Conservation (phyloP, 2,113 vertebrate species). For the Prinia subflava region DNA sequence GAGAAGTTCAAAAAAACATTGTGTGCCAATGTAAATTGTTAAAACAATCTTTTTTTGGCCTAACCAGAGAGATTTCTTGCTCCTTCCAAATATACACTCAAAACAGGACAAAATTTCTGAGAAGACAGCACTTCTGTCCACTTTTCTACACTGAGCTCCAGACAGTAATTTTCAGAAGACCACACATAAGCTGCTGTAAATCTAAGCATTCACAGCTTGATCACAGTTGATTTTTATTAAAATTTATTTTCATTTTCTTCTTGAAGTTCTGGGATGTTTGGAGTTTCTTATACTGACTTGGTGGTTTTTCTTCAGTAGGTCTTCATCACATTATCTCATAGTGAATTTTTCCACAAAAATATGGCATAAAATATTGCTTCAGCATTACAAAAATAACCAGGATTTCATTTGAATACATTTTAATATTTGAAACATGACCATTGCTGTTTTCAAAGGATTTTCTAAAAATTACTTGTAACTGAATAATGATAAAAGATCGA, state of each 20-base stretch:
- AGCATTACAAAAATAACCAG: background rate
- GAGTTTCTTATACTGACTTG: background rate
- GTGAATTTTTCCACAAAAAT: background rate
- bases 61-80: background rate
- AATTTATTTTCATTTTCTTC: background rate
- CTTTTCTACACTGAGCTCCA: background rate
- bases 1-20: background rate
- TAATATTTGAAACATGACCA: background rate
- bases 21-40: rapidly evolving
- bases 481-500: background rate
- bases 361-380: background rate
- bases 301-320: background rate
- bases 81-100: background rate
- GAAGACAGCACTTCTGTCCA: background rate
- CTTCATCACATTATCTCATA: background rate
- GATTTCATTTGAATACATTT: background rate
- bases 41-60: background rate
- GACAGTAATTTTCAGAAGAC: background rate
- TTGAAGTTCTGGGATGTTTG: background rate
- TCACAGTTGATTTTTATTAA: background rate
- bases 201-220: background rate
- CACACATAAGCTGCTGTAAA: background rate
- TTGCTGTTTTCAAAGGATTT: background rate
- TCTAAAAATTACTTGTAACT: background rate
- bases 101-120: background rate